Evolutionary conservation across 2,888 invertebrate genomes (phyloP).

Genomic region (Iphiclides podalirius): DNA sequence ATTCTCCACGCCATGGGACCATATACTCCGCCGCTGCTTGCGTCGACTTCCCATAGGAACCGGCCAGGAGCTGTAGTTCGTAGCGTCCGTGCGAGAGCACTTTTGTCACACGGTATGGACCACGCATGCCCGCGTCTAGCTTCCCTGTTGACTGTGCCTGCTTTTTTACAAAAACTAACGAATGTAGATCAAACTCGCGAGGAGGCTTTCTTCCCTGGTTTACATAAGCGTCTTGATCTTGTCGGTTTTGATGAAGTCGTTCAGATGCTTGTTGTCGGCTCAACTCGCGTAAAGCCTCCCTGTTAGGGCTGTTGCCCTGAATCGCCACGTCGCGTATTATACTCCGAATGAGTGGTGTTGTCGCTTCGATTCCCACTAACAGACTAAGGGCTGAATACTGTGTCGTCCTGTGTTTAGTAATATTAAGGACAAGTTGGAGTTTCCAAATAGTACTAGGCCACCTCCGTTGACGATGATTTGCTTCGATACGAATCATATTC

Average conservation of each 20-base stretch:
- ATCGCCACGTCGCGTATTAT: neutral
- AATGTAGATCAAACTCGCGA: constrained; percentile 10
- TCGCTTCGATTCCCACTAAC: neutral
- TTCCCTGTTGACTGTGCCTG: constrained; percentile 21
- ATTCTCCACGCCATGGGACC: constrained; percentile 21
- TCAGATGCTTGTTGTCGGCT: neutral
- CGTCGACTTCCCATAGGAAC: constrained; percentile 25
- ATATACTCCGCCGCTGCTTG: constrained; percentile 24
- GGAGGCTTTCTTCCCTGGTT: neutral
- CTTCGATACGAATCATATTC: constrained; percentile 24
- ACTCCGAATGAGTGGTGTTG: too few relatives aligned
- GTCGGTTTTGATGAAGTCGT: too few relatives aligned
- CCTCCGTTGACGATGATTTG: constrained; percentile 7
- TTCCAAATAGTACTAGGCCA: constrained; percentile 13
- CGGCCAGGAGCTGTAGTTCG: constrained; percentile 21
- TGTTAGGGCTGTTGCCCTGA: neutral
- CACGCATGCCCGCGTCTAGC: constrained; percentile 26
- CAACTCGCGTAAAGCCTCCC: neutral
- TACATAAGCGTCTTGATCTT: too few relatives aligned
- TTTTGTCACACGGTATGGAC: constrained; percentile 24
- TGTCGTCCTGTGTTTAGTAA: constrained; percentile 6
- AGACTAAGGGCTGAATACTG: neutral
- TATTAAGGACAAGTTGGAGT: constrained; percentile 17
- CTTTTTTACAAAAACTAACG: constrained; percentile 22
- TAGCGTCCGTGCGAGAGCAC: constrained; percentile 23